Base-by-base conservation (phyloP, 2,113 vertebrate species). In the Microcebus lehilahytsara region DNA sequence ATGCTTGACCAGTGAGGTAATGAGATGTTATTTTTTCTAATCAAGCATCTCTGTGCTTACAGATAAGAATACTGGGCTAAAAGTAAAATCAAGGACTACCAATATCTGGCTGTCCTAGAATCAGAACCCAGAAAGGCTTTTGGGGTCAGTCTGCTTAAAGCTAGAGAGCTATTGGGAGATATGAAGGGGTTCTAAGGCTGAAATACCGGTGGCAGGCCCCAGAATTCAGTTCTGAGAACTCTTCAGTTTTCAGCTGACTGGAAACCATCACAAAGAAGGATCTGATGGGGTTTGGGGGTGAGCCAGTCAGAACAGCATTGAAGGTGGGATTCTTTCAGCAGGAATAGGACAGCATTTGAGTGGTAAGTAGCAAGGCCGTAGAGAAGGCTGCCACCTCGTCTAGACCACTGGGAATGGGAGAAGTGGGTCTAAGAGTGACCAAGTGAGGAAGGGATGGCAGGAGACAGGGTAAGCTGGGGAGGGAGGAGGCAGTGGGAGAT, bases 1-100 rank as follows among this genome's bases (percentile, higher is more conserved):
- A 25, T 62, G 42, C 53, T 74, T 74, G 62, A 96, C 32, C 80
- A 81, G 14, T 89, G 74, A 94, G 81, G 42, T 96, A 32, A 51
- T 71, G 69, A 85, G 77, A 72, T 95, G 62, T 56, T 93, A 46
- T 72, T 94, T 96, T 62, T 80, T n/a, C 51, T 74, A 58, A 74
- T 93, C 91, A 78, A 86, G 80, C 60, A 85, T 88, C 58, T 94
- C 71, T 84, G 11, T 88, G 77, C 49, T 93, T 67, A n/a, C 2
- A 80, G 67, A 60, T 79, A 79, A 80, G 91, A 53, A 90, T 64
- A 42, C 22, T 53, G 72, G 88, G 30, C 78, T 69, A 20, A 91
- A 94, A 96, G 77, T 62, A 90, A 94, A 87, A 67, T 42, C 69
- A 95, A 95, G 49, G 74, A 85, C 19, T 71, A 51, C 80, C 37